Evolutionary conservation across 2,797 vertebrate species (phyloP), one percentile per base, ranked within the genome.

Genomic region (Lates japonicus): DNA sequence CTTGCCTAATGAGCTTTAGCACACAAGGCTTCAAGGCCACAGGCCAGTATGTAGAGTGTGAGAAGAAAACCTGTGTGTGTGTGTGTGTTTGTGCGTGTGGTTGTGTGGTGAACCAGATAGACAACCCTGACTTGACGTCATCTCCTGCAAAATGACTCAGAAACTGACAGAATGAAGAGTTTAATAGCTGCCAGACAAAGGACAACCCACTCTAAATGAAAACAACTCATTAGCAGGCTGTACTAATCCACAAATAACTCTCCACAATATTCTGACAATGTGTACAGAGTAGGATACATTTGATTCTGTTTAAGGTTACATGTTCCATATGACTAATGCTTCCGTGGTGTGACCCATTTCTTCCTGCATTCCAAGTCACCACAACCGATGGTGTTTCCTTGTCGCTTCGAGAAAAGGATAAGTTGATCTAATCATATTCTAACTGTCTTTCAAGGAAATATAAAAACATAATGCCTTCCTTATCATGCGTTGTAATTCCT

Each of bases 91-190:
- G n/a, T n/a, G n/a, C n/a, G n/a, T n/a, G 14, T 41, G 59, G 25
- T 29, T 37, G 63, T 48, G 61, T 39, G 31, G 67, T 66, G 57
- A 91, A 91, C 86, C 83, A 86, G 89, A 89, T 65, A 52, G 76
- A 82, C 85, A 82, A 70, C 84, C 65, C 78, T 78, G 62, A 85
- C 78, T 74, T 51, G 44, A 20, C 25, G 35, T 70, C 35, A 22
- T 16, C n/a, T n/a, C 48, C 64, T 46, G 57, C 25, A 61, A 41
- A 78, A 66, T 82, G 77, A 81, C 39, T 82, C 65, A 78, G 52
- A 70, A 25, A 6, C 39, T 16, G 31, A 39, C 54, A 57, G 67
- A 79, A 75, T 69, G 83, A 76, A 78, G 58, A 75, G 39, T 19
- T 78, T 62, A 19, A 51, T 37, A 59, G 42, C 44, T 54, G 52